These are phyloP conservation scores for Syrmaticus mikado DNA, from an alignment of 2,113 vertebrate genomes.

Conservation along the genomic window DNA sequence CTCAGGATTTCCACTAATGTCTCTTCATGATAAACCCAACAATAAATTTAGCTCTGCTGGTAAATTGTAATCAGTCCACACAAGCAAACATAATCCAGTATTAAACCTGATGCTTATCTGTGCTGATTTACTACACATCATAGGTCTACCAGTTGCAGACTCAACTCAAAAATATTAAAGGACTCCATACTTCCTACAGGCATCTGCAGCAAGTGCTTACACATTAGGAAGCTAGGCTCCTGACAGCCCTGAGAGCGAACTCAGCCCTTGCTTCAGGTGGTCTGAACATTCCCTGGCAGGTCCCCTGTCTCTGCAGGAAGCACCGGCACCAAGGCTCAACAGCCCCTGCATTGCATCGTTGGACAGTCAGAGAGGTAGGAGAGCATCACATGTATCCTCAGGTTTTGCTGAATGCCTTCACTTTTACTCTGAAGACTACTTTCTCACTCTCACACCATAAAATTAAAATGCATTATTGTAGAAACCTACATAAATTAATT, in stretches of 20 bases:
- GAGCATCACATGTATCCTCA: neutral
- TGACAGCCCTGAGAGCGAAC: neutral
- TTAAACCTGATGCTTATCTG: neutral
- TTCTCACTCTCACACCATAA: neutral
- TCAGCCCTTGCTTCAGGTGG: neutral
- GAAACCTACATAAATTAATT: neutral
- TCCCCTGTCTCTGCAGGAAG: neutral
- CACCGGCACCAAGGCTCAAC: neutral
- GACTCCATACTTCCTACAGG: neutral
- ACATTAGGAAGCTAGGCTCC: neutral
- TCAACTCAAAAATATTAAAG: neutral
- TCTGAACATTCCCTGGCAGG: neutral
- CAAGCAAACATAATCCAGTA: neutral
- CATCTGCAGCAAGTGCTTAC: neutral
- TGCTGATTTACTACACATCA: rapidly evolving
- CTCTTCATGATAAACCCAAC: neutral
- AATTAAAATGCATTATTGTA: neutral
- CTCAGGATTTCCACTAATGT: neutral
- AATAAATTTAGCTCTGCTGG: neutral
- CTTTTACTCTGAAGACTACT: neutral
- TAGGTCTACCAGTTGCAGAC: neutral
- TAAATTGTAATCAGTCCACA: neutral
- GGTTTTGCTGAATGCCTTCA: neutral
- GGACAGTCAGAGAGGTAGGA: neutral
- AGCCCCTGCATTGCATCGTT: rapidly evolving